Evolutionary conservation across 2,888 invertebrate species (phyloP).

Genomic region (Eumacrocentrus americanus): DNA sequence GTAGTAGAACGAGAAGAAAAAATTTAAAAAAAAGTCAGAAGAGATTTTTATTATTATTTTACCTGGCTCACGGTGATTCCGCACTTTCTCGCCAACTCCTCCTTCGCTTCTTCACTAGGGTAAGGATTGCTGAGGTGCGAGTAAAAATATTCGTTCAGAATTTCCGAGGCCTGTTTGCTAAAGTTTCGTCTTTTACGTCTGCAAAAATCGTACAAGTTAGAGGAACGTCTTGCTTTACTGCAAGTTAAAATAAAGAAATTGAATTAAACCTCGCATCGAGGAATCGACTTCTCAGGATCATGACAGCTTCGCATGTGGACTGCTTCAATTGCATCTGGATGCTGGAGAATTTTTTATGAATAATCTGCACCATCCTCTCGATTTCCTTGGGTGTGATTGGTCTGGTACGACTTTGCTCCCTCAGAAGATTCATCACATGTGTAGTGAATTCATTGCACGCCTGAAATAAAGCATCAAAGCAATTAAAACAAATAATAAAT

Average conservation of each 20-base stretch:
- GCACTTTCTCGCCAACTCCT: conserved; percentile 98
- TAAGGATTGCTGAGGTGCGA: conserved; percentile 99
- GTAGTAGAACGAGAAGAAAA: background rate
- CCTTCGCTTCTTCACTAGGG: conserved; percentile 99
- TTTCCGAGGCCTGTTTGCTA: conserved; percentile 99
- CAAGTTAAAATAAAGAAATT: background rate
- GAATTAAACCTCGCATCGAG: conserved; percentile 70
- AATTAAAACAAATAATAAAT: conserved; percentile 4
- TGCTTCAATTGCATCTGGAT: conserved; percentile 99
- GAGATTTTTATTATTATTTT: conserved; percentile 43
- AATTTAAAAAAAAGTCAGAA: background rate
- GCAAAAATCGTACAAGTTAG: conserved; percentile 30
- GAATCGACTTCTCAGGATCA: conserved; percentile 91
- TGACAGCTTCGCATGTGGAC: conserved; percentile 99
- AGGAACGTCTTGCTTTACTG: background rate
- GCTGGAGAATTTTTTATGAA: conserved; percentile 97
- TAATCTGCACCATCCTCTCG: conserved; percentile 98
- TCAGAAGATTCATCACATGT: conserved; percentile 97
- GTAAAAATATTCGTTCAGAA: conserved; percentile 99
- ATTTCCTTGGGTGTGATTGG: conserved; percentile 99
- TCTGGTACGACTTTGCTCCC: conserved; percentile 95
- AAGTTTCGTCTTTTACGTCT: conserved; percentile 95
- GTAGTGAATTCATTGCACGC: conserved; percentile 99
- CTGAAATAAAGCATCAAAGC: conserved; percentile 57
- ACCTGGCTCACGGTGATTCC: conserved; percentile 98